Evolutionary conservation across 2,797 vertebrate genomes (phyloP).

Genomic region (Hozukius guyotensis): DNA sequence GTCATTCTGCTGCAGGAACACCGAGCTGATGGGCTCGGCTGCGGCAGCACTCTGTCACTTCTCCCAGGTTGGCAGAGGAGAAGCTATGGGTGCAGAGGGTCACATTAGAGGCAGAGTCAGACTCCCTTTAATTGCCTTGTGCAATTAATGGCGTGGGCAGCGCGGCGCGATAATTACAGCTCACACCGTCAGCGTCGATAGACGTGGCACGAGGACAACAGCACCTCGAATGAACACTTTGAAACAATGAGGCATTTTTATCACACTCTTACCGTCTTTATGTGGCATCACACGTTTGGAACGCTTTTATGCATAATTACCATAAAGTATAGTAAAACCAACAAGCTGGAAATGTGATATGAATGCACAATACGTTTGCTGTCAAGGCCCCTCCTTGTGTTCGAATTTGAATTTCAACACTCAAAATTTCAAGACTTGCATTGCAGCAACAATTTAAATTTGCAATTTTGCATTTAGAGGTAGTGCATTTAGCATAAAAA

Average conservation of each 20-base stretch:
- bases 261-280: neutral
- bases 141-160: slow-evolving; percentile 40
- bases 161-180: slow-evolving; percentile 45
- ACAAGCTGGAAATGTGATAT: neutral
- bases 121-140: slow-evolving; percentile 49
- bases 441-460: neutral
- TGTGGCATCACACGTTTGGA: neutral
- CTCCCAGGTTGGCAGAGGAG: slow-evolving; percentile 25
- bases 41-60: slow-evolving; percentile 31
- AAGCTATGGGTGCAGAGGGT: slow-evolving; percentile 30
- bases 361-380: neutral
- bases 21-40: slow-evolving; percentile 20
- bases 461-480: neutral
- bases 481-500: too few relatives aligned
- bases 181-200: slow-evolving; percentile 27
- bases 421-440: neutral
- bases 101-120: slow-evolving; percentile 44
- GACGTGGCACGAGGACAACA: slow-evolving; percentile 9
- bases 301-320: neutral
- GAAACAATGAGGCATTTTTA: slow-evolving; percentile 10
- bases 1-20: slow-evolving; percentile 19
- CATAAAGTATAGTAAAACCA: neutral
- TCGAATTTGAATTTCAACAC: neutral
- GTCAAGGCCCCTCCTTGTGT: neutral
- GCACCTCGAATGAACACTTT: slow-evolving; percentile 5